A percentile compares a stretch with the other conserved stretches of the same genome.
Conservation (phyloP, 2,113 vertebrate genomes). For the Petaurus breviceps region DNA sequence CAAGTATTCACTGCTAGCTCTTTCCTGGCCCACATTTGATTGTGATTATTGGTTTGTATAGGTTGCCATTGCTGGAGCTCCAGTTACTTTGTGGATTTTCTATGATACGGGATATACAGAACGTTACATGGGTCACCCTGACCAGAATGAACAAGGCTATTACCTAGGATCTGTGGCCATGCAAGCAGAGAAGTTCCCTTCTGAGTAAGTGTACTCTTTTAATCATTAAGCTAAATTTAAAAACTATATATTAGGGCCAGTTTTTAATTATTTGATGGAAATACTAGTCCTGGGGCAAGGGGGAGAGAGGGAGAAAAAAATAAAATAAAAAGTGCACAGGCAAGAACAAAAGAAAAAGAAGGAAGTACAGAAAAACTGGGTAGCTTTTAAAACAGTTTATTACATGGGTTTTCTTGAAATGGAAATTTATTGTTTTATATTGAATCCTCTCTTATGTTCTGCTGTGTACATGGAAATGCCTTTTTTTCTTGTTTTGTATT, state of each 20-base stretch:
- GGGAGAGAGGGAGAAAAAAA: neutral
- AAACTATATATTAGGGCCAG: conserved; percentile 18
- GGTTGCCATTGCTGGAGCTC: conserved; percentile 88
- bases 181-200: conserved; percentile 91
- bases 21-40: conserved; percentile 42
- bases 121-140: conserved; percentile 89
- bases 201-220: conserved; percentile 84
- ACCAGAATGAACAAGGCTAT: conserved; percentile 89
- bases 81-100: conserved; percentile 89
- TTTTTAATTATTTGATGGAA: conserved; percentile 31
- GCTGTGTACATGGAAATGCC: neutral
- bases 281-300: neutral
- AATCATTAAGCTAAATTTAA: conserved; percentile 44
- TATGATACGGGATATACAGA: conserved; percentile 90
- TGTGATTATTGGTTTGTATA: conserved; percentile 67
- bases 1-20: conserved; percentile 2
- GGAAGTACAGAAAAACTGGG: neutral
- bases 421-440: neutral
- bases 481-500: neutral
- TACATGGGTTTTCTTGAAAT: neutral
- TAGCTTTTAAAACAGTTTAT: neutral
- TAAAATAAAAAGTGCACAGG: neutral
- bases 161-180: conserved; percentile 89
- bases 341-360: neutral
- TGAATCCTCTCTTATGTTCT: neutral